phyloP scores from a whole-genome alignment of 2,888 invertebrate genomes.

The Drosophila picticornis region DNA sequence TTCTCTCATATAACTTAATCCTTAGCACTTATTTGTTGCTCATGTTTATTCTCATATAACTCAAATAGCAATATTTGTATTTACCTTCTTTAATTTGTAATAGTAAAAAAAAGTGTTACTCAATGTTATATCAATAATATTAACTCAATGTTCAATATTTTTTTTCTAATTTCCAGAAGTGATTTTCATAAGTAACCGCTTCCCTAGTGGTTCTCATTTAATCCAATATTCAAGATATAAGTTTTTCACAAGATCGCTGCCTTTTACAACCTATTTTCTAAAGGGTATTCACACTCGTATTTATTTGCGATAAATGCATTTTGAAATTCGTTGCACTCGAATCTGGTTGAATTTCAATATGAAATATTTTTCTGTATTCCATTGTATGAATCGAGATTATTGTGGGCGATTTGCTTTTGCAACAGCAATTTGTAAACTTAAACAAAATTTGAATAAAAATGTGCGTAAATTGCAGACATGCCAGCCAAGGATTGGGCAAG shows the following conservation, averaged over 20 bases:
- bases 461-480: slow-evolving; percentile 75
- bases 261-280: background rate
- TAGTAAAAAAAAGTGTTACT: no score
- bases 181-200: background rate
- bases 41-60: background rate
- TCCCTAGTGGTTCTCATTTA: background rate
- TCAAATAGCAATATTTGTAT: background rate
- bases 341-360: slow-evolving; percentile 47
- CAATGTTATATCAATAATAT: no score
- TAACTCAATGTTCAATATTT: background rate
- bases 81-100: no score
- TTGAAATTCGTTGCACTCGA: slow-evolving; percentile 23
- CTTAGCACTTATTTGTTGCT: background rate
- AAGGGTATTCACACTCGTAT: slow-evolving; percentile 2
- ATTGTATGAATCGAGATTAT: slow-evolving; percentile 8
- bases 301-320: slow-evolving; percentile 7
- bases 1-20: background rate
- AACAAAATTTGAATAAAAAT: slow-evolving; percentile 76
- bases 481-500: slow-evolving; percentile 34
- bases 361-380: slow-evolving; percentile 34
- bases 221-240: background rate
- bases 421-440: slow-evolving; percentile 56
- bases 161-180: background rate
- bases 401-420: slow-evolving; percentile 38
- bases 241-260: background rate